Base-by-base conservation (phyloP, 2,888 invertebrate genomes). In the Escarpia spicata region DNA sequence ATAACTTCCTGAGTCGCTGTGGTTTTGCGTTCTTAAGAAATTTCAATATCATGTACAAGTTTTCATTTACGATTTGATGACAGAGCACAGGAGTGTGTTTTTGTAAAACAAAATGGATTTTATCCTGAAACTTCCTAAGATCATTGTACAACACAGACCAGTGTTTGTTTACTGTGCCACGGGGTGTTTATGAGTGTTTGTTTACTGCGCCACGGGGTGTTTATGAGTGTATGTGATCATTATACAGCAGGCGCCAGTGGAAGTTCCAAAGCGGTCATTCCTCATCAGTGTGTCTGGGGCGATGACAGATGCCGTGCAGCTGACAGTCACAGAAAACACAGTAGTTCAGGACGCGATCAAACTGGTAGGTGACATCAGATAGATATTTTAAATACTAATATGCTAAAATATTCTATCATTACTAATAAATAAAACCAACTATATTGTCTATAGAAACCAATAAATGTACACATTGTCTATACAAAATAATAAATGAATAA, bases 261-360 rank as follows among this genome's bases (percentile, higher is more conserved):
- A 75, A 6, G 75, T 75, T 75, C 75, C 75, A n/a, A 19, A n/a
- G 26, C 19, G 75, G 26, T 75, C 75, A 6, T 75, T 75, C 75
- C 75, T 75, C 75, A 75, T 75, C 75, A 75, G 75, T 26, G 75
- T 75, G 75, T 75, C n/a, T 75, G 75, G 75, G 3, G 75, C 75
- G 75, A 75, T 75, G 75, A 75, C 75, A n/a, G 75, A 75, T 75
- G 75, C 75, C 75, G 26, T 75, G 75, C 75, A 75, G 75, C 26
- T 75, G 75, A 75, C 75, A 75, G 75, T 75, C 26, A 75, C 75
- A 26, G 26, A 75, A 26, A n/a, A 75, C 75, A 75, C 75, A 26
- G 19, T n/a, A 75, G 75, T 26, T 26, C 75, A n/a, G 19, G 75
- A 75, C 26, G 75, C 75, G 3, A 75, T 75, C 19, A 19, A 75